Conservation (phyloP, 2,113 vertebrate species). For the Herpailurus yagouaroundi region DNA sequence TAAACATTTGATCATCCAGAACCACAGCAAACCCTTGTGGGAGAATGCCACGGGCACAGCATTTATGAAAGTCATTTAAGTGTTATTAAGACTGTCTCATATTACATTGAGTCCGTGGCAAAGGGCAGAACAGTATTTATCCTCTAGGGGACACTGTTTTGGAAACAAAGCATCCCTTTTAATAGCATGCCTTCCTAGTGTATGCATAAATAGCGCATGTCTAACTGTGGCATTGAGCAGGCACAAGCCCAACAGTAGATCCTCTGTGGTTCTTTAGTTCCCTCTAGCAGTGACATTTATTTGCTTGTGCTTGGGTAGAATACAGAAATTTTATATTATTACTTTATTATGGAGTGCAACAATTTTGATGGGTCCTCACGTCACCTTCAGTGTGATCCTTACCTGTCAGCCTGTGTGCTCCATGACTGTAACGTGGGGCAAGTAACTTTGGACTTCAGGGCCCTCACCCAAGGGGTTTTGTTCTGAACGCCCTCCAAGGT, state of each 20-base stretch:
- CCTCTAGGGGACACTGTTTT: constrained; percentile 28
- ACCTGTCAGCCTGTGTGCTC: background rate
- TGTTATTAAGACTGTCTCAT: background rate
- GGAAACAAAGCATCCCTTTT: constrained; percentile 59
- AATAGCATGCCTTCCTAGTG: background rate
- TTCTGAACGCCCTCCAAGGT: background rate
- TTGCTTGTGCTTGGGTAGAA: background rate
- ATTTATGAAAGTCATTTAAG: constrained; percentile 12
- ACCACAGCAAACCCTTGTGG: background rate
- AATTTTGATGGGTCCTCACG: background rate
- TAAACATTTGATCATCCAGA: background rate
- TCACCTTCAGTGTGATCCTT: background rate
- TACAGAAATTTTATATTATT: background rate
- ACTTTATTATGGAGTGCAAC: background rate
- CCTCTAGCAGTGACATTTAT: background rate
- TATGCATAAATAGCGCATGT: constrained; percentile 7
- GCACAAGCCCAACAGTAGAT: background rate
- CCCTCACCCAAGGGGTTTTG: background rate
- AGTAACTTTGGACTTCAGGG: background rate
- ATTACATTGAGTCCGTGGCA: background rate
- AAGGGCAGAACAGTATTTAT: constrained; percentile 44
- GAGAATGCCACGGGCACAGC: background rate
- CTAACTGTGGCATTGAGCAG: constrained; percentile 8
- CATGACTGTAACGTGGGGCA: background rate
- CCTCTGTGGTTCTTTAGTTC: constrained; percentile 11